Evolutionary conservation across 2,797 vertebrate species (phyloP).

Genomic region (Eremophila alpestris): DNA sequence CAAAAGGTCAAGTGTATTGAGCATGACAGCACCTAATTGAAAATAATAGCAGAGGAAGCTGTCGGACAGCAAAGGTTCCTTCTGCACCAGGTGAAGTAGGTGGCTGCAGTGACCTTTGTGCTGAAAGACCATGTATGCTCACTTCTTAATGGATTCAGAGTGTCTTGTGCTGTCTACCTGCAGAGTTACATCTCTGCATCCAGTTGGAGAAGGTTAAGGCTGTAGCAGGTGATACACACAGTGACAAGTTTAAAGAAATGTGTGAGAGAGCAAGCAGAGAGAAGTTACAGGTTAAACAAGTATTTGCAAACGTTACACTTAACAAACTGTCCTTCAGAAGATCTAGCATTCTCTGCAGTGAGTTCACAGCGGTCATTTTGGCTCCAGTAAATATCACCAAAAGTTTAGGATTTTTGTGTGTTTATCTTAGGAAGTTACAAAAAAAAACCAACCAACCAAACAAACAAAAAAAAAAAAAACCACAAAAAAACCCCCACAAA

Average conservation of each 20-base stretch:
- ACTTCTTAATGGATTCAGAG: not conserved
- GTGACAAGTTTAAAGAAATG: not conserved
- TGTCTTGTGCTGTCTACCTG: not conserved
- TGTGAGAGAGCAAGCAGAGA: not conserved
- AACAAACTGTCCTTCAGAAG: not conserved
- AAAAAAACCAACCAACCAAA: not conserved
- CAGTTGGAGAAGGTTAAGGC: not conserved
- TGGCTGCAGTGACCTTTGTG: not conserved
- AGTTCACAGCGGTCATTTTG: not conserved
- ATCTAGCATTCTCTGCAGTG: not conserved
- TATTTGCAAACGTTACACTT: not conserved
- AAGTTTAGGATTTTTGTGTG: not conserved
- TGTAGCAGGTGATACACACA: not conserved
- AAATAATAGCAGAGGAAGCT: not conserved
- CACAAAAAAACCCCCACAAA: not conserved
- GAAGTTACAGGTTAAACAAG: not conserved
- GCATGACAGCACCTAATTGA: not conserved
- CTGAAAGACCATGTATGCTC: not conserved
- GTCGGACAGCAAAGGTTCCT: not conserved
- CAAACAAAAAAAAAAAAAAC: too few relatives aligned
- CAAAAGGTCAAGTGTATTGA: not conserved
- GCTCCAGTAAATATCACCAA: not conserved
- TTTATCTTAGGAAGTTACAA: not conserved
- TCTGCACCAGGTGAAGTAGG: not conserved
- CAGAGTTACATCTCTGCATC: not conserved